Evolutionary conservation across 2,113 vertebrate species (phyloP).

Genomic region (Eulacestoma nigropectus): DNA sequence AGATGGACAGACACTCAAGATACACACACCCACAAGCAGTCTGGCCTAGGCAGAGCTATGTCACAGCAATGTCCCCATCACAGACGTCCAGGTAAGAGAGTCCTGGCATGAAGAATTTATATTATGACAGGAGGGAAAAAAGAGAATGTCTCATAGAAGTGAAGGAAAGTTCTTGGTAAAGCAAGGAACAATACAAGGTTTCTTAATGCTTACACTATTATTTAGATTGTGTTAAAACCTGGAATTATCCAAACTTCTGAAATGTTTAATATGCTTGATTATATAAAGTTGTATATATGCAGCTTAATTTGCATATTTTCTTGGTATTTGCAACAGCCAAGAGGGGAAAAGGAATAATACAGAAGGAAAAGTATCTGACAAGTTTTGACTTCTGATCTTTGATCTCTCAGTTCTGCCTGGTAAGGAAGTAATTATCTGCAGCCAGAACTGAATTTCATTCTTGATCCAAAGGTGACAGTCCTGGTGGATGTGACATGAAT

Average conservation of each 20-base stretch:
- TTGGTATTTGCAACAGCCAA: background rate
- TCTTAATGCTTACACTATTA: background rate
- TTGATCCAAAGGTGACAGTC: background rate
- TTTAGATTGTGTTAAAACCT: background rate
- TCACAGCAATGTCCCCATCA: background rate
- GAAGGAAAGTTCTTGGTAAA: background rate
- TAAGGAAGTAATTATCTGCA: constrained; percentile 50
- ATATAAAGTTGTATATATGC: background rate
- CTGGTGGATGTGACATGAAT: background rate
- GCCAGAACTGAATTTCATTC: constrained; percentile 16
- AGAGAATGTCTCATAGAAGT: background rate
- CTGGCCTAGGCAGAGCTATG: background rate
- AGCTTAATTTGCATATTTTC: background rate
- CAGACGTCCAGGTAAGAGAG: background rate
- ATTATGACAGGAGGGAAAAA: background rate
- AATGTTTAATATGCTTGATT: background rate
- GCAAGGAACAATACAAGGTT: background rate
- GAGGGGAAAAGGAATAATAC: background rate
- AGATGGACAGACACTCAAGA: background rate
- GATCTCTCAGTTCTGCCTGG: background rate
- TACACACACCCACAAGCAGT: background rate
- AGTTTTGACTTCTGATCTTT: constrained; percentile 17
- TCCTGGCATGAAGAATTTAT: background rate
- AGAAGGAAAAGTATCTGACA: background rate
- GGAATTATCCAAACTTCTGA: background rate